A percentile compares a stretch with the other conserved stretches of the same genome.
These are phyloP conservation scores for Antechinus stuartii DNA, from an alignment of 2,113 vertebrate genomes.

Conservation along the genomic window DNA sequence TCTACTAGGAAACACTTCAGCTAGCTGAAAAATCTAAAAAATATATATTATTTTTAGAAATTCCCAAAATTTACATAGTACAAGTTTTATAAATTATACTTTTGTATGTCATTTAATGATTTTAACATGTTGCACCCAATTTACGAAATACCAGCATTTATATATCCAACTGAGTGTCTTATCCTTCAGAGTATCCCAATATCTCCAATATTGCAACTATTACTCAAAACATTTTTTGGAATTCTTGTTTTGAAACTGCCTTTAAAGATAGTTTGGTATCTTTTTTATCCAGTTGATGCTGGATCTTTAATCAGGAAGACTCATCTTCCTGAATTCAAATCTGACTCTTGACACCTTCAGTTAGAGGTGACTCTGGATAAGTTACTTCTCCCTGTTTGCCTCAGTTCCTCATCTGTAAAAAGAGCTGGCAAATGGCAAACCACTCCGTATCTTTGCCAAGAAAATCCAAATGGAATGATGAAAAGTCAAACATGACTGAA, in stretches of 20 bases:
- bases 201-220: neutral
- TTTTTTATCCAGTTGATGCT: neutral
- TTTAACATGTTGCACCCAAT: conserved; percentile 9
- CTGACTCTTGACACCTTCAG: neutral
- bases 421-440: neutral
- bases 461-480: neutral
- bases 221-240: neutral
- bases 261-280: neutral
- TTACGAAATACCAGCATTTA: neutral
- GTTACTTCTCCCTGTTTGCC: neutral
- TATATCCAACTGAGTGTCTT: neutral
- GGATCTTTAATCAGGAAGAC: no score
- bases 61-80: conserved; percentile 23
- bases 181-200: neutral
- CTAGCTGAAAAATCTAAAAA: conserved; percentile 26
- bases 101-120: conserved; percentile 13
- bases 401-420: neutral
- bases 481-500: neutral
- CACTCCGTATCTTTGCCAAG: neutral
- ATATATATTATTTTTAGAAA: neutral
- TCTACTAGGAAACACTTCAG: neutral
- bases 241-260: neutral
- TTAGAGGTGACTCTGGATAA: no score
- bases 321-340: no score
- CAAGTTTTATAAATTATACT: conserved; percentile 8